These are phyloP conservation scores for Poecilobothrus nobilitatus DNA, from an alignment of 2,888 invertebrate genomes.

Conservation along the genomic window DNA sequence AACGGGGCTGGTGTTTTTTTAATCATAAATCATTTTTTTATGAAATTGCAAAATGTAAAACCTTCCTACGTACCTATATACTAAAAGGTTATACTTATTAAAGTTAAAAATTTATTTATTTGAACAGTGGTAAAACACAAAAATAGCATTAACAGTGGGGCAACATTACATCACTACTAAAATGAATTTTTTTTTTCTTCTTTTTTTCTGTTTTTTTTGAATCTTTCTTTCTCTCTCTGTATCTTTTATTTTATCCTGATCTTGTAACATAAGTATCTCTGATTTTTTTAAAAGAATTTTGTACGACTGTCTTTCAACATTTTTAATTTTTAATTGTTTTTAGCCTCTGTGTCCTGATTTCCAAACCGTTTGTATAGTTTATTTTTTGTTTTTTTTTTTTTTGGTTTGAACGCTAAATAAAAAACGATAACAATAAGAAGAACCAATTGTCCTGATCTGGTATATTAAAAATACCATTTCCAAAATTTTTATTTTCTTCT, in stretches of 20 bases:
- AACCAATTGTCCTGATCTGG: too few relatives aligned
- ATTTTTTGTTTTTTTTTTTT: background rate
- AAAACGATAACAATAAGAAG: too few relatives aligned
- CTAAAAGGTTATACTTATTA: too few relatives aligned
- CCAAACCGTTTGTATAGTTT: background rate
- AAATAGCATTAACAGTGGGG: background rate
- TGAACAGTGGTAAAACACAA: background rate
- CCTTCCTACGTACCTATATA: too few relatives aligned
- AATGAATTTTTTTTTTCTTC: background rate
- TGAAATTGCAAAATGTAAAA: too few relatives aligned
- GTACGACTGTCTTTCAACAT: background rate
- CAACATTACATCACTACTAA: background rate
- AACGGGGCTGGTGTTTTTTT: too few relatives aligned
- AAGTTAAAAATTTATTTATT: too few relatives aligned
- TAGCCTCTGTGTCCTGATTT: background rate
- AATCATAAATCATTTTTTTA: too few relatives aligned
- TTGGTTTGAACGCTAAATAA: background rate
- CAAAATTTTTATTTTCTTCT: too few relatives aligned
- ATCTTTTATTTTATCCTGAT: background rate
- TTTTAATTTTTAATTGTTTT: conserved; percentile 11
- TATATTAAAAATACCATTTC: too few relatives aligned
- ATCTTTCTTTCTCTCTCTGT: background rate
- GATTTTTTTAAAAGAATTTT: background rate
- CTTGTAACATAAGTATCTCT: too few relatives aligned
- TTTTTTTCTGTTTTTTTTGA: background rate